Base-by-base conservation (phyloP, 2,113 vertebrate species). In the Manacus vitellinus region DNA sequence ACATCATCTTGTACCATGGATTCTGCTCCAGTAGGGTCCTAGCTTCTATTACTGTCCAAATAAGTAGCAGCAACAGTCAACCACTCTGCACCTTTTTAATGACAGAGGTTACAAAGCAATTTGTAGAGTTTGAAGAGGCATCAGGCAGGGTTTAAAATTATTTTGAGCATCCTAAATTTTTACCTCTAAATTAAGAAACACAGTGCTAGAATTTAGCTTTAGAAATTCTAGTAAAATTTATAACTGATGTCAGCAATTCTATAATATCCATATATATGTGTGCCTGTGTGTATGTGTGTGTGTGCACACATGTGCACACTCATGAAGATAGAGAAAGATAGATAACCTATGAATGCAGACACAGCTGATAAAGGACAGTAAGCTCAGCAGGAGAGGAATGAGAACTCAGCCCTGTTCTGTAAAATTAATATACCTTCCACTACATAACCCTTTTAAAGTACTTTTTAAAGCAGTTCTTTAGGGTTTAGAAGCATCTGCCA, bases 271-370 rank as follows among this genome's bases (percentile, higher is more conserved):
- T 35, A 41, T 19, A n/a, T 21, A 9, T 33, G 12, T 43, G 39
- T 52, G 5, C n/a, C 4, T 72, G 2, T 24, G 22, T 37, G 8
- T 20, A 4, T 10, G 5, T 12, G 18, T 4, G 1, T 22, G n/a
- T 7, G 1, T 22, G 8, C 28, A 30, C 28, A 44, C 8, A 10
- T 7, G 5, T 12, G 28, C 6, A 27, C 5, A 1, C 27, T 31
- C 10, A 6, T 18, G 8, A 23, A 41, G 4, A 54, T 17, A 6
- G 1, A 14, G 21, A 14, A 10, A 31, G 12, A 4, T 41, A 10
- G 39, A 9, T 27, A 12, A 41, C 31, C 28, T 27, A 46, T 21
- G 65, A 49, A 65, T 28, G 54, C 27, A 78, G 31, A 54, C 55
- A n/a, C 16, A 81, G 5, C 33, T 78, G 33, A 6, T 67, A 77